These are phyloP conservation scores for Odontamblyopus lacepedii DNA, from an alignment of 2,797 vertebrate genomes.

Conservation along the genomic window DNA sequence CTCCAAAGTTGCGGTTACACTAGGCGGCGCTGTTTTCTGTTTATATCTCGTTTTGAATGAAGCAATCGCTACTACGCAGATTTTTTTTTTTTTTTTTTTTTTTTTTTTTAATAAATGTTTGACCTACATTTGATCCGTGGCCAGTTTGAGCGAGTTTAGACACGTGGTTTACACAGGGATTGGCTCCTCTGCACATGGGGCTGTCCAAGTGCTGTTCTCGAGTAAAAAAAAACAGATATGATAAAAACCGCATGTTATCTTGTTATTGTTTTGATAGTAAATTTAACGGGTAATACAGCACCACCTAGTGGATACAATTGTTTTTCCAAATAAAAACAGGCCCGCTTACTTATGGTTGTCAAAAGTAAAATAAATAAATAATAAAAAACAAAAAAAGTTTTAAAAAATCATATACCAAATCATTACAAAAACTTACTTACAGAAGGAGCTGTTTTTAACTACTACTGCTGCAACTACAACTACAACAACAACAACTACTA, in stretches of 20 bases:
- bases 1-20: constrained; percentile 9
- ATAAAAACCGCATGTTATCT: constrained; percentile 14
- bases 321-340: too few relatives aligned
- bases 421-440: too few relatives aligned
- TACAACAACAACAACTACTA: too few relatives aligned
- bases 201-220: background rate
- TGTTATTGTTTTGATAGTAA: background rate
- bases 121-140: background rate
- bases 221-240: background rate
- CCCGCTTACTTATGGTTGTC: too few relatives aligned
- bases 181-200: background rate
- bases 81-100: background rate
- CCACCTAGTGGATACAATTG: background rate
- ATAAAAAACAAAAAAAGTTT: too few relatives aligned
- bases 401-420: too few relatives aligned
- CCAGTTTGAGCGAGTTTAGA: background rate
- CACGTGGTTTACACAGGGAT: background rate
- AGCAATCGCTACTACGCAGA: constrained; percentile 15
- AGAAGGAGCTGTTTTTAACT: too few relatives aligned
- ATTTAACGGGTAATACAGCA: background rate
- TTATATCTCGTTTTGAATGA: constrained; percentile 28
- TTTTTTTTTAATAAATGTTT: constrained; percentile 7
- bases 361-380: too few relatives aligned
- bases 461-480: too few relatives aligned
- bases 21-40: constrained; percentile 60